A percentile compares a stretch with the other conserved stretches of the same genome.
These are phyloP conservation scores for Drosophila kambysellisi DNA, from an alignment of 2,888 invertebrate species.

Conservation along the genomic window DNA sequence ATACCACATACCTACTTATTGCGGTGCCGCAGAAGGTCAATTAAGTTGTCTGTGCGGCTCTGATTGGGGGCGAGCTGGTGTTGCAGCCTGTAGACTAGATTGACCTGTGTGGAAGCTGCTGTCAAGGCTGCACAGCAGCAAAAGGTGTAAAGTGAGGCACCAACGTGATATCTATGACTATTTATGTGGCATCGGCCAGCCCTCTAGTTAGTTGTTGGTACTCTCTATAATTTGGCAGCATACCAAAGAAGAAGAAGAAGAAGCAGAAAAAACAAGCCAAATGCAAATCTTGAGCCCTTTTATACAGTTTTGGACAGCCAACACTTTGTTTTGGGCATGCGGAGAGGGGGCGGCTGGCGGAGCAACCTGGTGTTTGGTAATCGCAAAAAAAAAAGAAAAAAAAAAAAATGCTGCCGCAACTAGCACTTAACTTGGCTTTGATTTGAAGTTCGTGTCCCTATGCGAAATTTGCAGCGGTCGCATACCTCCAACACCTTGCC, in stretches of 20 bases:
- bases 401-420: slow-evolving; percentile 51
- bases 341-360: not conserved
- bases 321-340: slow-evolving; percentile 40
- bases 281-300: slow-evolving; percentile 61
- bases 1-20: slow-evolving; percentile 27
- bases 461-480: slow-evolving; percentile 58
- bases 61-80: slow-evolving; percentile 23
- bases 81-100: slow-evolving; percentile 6
- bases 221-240: slow-evolving; percentile 55
- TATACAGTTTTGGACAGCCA: slow-evolving; percentile 51
- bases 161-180: slow-evolving; percentile 52
- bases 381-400: slow-evolving; percentile 11
- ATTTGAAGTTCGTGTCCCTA: slow-evolving; percentile 85
- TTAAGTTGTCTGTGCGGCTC: slow-evolving; percentile 58
- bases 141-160: slow-evolving; percentile 14
- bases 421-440: slow-evolving; percentile 81
- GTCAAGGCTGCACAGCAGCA: slow-evolving; percentile 64
- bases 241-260: slow-evolving; percentile 26
- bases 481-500: slow-evolving; percentile 72
- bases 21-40: slow-evolving; percentile 31
- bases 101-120: slow-evolving; percentile 39
- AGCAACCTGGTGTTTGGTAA: slow-evolving; percentile 15
- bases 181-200: slow-evolving; percentile 48
- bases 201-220: slow-evolving; percentile 25
- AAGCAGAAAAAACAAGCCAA: slow-evolving; percentile 12